Base-by-base conservation (phyloP, 2,888 invertebrate genomes). In the Allacma fusca region DNA sequence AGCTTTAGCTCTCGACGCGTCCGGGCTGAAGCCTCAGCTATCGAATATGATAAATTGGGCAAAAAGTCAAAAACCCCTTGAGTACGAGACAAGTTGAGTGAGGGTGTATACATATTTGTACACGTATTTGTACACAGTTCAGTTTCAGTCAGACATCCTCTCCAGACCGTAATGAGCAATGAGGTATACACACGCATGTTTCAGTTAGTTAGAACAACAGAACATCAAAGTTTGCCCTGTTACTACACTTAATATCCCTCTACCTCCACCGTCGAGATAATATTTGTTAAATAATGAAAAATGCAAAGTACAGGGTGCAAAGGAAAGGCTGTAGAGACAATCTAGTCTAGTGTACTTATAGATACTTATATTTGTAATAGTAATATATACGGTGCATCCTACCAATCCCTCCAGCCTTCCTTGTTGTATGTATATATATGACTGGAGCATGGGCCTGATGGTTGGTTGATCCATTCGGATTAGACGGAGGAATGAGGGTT, bases 161-260 rank as follows among this genome's bases (percentile, higher is more conserved):
- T 24, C 9, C 23, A 62, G 62, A 19, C 26, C 19, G 19, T 21
- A 69, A 43, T 69, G 68, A 69, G 29, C 29, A 43, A 69, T 69
- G 68, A 69, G 68, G n/a, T 69, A 28, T 43, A 40, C 68, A 69
- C 68, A 69, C 68, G 68, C 40, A 40, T 21, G 43, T 23, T 28
- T 67, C 34, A 29, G 19, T 28, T 19, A 28, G 62, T 12, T 62
- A 62, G 62, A 62, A 62, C 19, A 21, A 57, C n/a, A 19, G 5
- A 57, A 21, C n/a, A 57, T 57, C n/a, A 57, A 21, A 57, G 57
- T 21, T 34, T 34, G n/a, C 34, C 34, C 34, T 34, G 34, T 34
- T 34, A 34, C 34, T 7, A 34, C 34, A 34, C 34, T 34, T 34
- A 34, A 34, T 34, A 34, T 34, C 9, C 34, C 34, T 34, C 34